phyloP scores from a whole-genome alignment of 2,113 vertebrate species.

The Urocolius indicus region DNA sequence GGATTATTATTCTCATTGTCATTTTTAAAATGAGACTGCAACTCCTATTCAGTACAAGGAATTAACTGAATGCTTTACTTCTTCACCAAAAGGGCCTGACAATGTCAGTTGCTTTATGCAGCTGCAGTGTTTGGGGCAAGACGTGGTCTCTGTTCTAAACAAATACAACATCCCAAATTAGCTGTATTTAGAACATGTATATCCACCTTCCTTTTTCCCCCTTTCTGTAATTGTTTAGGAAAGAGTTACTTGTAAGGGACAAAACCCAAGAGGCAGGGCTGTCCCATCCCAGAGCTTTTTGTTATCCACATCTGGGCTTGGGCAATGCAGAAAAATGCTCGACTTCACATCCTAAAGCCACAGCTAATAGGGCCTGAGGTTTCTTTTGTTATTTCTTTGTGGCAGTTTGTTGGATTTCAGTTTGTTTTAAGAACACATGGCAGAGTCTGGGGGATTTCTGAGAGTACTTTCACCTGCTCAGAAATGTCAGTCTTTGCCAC shows the following conservation, averaged over 20 bases:
- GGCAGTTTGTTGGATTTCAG: neutral
- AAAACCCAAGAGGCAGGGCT: neutral
- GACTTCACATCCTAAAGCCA: neutral
- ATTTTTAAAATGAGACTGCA: neutral
- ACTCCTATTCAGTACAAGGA: neutral
- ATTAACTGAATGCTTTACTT: neutral
- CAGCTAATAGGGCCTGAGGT: neutral
- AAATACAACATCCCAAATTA: neutral
- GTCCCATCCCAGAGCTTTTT: neutral
- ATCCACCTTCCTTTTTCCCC: neutral
- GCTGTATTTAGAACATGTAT: neutral
- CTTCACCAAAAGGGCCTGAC: neutral
- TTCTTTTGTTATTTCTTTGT: slow-evolving; percentile 7
- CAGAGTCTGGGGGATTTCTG: neutral
- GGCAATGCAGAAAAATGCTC: neutral
- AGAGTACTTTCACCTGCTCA: slow-evolving; percentile 21
- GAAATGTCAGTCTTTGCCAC: neutral
- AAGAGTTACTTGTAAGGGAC: neutral
- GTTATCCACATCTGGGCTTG: neutral
- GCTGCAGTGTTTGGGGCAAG: neutral
- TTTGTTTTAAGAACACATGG: neutral
- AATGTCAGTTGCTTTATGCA: neutral
- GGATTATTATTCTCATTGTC: neutral
- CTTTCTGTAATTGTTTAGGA: neutral
- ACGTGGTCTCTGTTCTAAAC: neutral